These are phyloP conservation scores for Notarius lentiginosus DNA, from an alignment of 2,113 vertebrate species.

Conservation along the genomic window DNA sequence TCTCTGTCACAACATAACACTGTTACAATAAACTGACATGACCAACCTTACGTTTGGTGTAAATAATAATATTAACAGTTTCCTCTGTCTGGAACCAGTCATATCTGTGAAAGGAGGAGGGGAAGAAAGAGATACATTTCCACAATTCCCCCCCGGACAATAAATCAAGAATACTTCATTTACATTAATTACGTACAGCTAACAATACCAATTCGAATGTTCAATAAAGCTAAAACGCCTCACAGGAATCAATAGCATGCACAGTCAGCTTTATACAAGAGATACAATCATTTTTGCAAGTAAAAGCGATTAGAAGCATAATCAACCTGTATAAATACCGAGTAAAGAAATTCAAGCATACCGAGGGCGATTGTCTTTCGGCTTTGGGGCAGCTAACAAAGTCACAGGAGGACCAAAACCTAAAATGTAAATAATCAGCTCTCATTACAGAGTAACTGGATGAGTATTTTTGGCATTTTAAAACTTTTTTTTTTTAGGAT, in stretches of 20 bases:
- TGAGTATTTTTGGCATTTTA: not conserved
- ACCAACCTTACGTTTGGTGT: conserved; percentile 82
- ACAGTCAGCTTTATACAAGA: not conserved
- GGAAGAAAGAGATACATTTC: not conserved
- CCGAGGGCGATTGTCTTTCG: conserved; percentile 69
- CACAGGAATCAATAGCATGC: not conserved
- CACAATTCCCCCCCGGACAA: not conserved
- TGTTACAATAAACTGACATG: not conserved
- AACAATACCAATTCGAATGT: not conserved
- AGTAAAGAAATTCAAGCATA: conserved; percentile 42
- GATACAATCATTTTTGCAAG: not conserved
- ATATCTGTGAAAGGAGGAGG: conserved; percentile 73
- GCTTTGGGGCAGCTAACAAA: conserved; percentile 41
- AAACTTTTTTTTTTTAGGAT: not conserved
- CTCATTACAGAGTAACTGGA: not conserved
- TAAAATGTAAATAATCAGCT: conserved; percentile 34
- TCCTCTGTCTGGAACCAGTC: conserved; percentile 96
- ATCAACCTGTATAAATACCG: not conserved
- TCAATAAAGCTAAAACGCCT: not conserved
- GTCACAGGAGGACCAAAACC: conserved; percentile 54
- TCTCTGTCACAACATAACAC: not conserved
- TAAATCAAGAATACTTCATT: not conserved
- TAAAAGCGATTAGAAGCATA: not conserved
- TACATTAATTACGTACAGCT: not conserved
- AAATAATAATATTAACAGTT: conserved; percentile 81